Percentiles rank a stretch among this genome's conserved stretches.
Evolutionary conservation across 2,797 vertebrate species (phyloP).

Genomic region (Enteromius treurensis): DNA sequence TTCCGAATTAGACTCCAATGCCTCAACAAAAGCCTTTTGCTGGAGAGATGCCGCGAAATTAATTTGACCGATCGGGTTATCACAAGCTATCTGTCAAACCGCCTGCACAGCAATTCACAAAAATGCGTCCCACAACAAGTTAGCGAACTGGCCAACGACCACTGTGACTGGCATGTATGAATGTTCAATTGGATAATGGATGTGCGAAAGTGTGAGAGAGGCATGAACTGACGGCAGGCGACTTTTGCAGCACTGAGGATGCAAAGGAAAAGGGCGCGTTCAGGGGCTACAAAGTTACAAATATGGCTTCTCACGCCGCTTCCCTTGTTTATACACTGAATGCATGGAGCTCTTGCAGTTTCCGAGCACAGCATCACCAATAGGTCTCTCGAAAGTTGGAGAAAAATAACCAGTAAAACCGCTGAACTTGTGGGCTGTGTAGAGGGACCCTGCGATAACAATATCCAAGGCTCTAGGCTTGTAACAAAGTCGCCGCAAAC

Average conservation of each 20-base stretch:
- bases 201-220: slow-evolving; percentile 40
- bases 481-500: slow-evolving; percentile 61
- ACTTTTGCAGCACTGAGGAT: slow-evolving; percentile 49
- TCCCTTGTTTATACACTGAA: slow-evolving; percentile 76
- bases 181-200: slow-evolving; percentile 30
- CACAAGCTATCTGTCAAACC: slow-evolving; percentile 27
- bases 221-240: slow-evolving; percentile 17
- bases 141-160: slow-evolving; percentile 42
- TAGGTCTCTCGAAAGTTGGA: slow-evolving; percentile 35
- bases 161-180: slow-evolving; percentile 18
- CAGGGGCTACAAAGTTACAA: slow-evolving; percentile 92
- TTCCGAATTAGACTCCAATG: background rate
- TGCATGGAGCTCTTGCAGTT: slow-evolving; percentile 65
- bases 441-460: slow-evolving; percentile 17
- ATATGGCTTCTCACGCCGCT: slow-evolving; percentile 83
- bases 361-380: slow-evolving; percentile 43
- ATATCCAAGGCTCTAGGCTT: slow-evolving; percentile 9
- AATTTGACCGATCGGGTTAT: slow-evolving; percentile 8
- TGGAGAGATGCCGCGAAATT: slow-evolving; percentile 6
- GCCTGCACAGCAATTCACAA: slow-evolving; percentile 44
- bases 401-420: slow-evolving; percentile 19
- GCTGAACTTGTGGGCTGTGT: slow-evolving; percentile 22
- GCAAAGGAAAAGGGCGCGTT: slow-evolving; percentile 80
- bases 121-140: slow-evolving; percentile 53
- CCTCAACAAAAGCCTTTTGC: background rate